Evolutionary conservation across 1,140 invertebrate species (phyloP).

Genomic region (Papilio machaon): DNA sequence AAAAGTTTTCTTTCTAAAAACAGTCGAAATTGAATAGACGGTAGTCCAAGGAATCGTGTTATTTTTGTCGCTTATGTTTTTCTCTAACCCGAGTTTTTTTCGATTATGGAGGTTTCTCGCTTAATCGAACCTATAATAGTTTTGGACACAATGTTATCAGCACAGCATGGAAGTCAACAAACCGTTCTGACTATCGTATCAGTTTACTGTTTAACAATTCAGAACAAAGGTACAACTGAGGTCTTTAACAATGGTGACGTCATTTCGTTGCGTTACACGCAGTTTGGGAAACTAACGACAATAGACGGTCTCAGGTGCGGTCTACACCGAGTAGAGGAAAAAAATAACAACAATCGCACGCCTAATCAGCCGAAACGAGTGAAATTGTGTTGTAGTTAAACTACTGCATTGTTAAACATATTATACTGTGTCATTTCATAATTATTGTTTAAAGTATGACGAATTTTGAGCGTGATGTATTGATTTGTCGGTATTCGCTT

Average conservation of each 20-base stretch:
- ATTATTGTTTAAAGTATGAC: constrained; percentile 26
- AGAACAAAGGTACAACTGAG: background rate
- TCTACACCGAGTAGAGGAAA: constrained; percentile 47
- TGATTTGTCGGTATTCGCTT: background rate
- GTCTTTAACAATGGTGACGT: constrained; percentile 20
- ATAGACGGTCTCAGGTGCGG: constrained; percentile 56
- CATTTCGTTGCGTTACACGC: constrained; percentile 39
- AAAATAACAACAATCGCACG: constrained; percentile 64
- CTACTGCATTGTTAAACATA: constrained; percentile 49
- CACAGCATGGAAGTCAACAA: background rate
- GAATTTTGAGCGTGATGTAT: background rate
- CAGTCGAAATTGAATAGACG: too few relatives aligned
- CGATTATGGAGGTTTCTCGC: too few relatives aligned
- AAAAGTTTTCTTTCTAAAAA: too few relatives aligned
- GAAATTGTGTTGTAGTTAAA: constrained; percentile 57
- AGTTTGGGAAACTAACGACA: constrained; percentile 53
- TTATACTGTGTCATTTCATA: constrained; percentile 40
- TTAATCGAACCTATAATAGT: too few relatives aligned
- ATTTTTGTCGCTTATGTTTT: too few relatives aligned
- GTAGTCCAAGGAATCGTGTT: too few relatives aligned
- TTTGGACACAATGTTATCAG: background rate
- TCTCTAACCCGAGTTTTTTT: too few relatives aligned
- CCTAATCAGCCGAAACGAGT: constrained; percentile 61
- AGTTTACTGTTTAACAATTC: background rate
- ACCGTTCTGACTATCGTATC: background rate